A percentile compares a stretch with the other conserved stretches of the same genome.
Evolutionary conservation across 2,113 vertebrate genomes (phyloP).

Genomic region (Campylomormyrus tamandua): DNA sequence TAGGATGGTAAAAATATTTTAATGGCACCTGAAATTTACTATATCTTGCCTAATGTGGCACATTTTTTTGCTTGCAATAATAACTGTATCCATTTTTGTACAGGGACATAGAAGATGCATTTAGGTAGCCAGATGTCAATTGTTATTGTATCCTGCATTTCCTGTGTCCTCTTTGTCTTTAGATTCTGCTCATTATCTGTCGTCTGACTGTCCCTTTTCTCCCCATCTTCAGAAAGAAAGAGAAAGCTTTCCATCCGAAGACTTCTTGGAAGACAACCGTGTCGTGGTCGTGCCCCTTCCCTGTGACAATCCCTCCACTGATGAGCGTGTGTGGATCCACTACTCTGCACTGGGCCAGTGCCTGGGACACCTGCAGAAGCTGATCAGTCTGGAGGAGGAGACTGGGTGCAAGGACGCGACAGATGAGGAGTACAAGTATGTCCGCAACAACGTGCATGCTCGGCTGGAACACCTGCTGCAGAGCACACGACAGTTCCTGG

Average conservation of each 20-base stretch:
- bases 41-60: neutral
- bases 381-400: conserved; percentile 57
- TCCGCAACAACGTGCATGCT: conserved; percentile 44
- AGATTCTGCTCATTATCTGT: neutral
- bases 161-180: neutral
- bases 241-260: conserved; percentile 51
- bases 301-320: conserved; percentile 32
- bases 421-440: conserved; percentile 51
- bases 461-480: conserved; percentile 53
- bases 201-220: neutral
- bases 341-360: conserved; percentile 57
- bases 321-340: conserved; percentile 49
- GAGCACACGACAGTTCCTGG: conserved; percentile 49
- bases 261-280: conserved; percentile 42
- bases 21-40: neutral
- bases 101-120: neutral
- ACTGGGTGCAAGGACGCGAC: conserved; percentile 42
- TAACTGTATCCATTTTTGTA: neutral
- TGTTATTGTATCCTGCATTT: neutral
- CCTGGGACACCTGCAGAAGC: conserved; percentile 53
- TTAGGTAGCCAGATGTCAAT: neutral
- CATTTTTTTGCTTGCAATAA: neutral
- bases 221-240: conserved; percentile 47
- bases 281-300: conserved; percentile 47
- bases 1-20: neutral